Evolutionary conservation across 2,797 vertebrate genomes (phyloP).

Genomic region (Balearica regulorum): DNA sequence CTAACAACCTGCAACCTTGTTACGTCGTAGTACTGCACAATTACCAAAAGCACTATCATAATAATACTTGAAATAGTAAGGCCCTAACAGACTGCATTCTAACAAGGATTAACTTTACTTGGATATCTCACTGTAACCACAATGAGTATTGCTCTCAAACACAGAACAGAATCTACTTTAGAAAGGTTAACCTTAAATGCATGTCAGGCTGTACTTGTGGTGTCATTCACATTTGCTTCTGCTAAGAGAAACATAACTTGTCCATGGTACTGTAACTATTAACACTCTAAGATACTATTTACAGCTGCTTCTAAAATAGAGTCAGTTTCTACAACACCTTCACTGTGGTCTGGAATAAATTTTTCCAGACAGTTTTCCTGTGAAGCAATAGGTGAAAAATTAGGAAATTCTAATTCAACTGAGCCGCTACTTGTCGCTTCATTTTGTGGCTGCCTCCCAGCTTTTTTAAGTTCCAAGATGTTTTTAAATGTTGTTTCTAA

Average conservation of each 20-base stretch:
- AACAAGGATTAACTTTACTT: constrained; percentile 68
- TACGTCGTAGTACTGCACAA: constrained; percentile 51
- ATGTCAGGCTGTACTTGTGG: constrained; percentile 76
- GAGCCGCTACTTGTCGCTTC: constrained; percentile 66
- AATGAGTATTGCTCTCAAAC: constrained; percentile 81
- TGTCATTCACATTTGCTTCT: constrained; percentile 74
- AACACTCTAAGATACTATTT: constrained; percentile 99
- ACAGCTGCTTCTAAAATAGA: constrained; percentile 98
- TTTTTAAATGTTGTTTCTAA: constrained; percentile 85
- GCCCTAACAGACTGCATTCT: constrained; percentile 77
- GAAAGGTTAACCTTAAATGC: constrained; percentile 75
- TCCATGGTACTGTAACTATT: constrained; percentile 74
- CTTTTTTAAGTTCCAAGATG: constrained; percentile 86
- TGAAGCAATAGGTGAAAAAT: constrained; percentile 74
- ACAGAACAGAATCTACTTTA: constrained; percentile 72
- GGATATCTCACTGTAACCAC: constrained; percentile 73
- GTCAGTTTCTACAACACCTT: constrained; percentile 88
- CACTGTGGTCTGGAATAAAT: constrained; percentile 80
- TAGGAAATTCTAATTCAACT: constrained; percentile 74
- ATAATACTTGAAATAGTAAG: constrained; percentile 69
- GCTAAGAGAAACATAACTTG: constrained; percentile 68
- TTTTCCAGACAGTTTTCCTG: constrained; percentile 82
- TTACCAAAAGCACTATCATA: constrained; percentile 59
- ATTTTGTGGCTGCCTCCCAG: constrained; percentile 76
- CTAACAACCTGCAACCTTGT: constrained; percentile 60